Evolutionary conservation across 2,888 invertebrate species (phyloP), one percentile per base, ranked within the genome.

Genomic region (Argyresthia goedartella): DNA sequence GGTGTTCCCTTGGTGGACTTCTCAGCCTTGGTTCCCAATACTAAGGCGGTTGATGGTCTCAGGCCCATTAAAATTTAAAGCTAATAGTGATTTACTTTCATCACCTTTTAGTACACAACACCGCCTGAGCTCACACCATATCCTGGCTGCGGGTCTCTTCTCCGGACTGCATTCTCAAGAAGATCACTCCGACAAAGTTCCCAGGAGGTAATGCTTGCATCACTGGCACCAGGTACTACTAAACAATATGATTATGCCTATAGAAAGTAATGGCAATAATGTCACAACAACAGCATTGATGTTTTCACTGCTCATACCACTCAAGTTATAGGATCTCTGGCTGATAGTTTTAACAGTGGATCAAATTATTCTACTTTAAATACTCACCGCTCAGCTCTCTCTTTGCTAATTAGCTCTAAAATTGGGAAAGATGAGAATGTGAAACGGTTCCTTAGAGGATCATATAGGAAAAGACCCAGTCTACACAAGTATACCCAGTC

Each of bases 41-140:
- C 35, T 34, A 34, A 48, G 6, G 1, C 1, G 8, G 8, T 8
- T 48, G 6, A 1, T 11, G 1, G 13, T 34, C 9, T 34, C 34
- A 16, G 25, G 15, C 4, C 6, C 33, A 35, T 13, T 16, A 13
- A 45, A 50, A 9, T 51, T 58, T 45, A 46, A 47, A 9, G 55
- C 58, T 15, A 42, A 43, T 50, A 50, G 56, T 55, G 4, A 52
- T 15, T 34, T 58, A 0, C 45, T 58, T 34, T 50, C 51, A 8
- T 58, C 55, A 48, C 2, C 33, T 54, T 57, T 56, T 54, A 58
- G 58, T 14, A 9, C 39, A 41, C 48, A 11, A 44, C 59, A 56
- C 48, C 59, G 55, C 9, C 52, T 56, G 10, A 54, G 55, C 43
- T 53, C 10, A 0, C 53, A 46, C 41, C 52, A 34, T 36, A 8